Percentiles rank a stretch among this genome's conserved stretches.
These are phyloP conservation scores for Scomber colias DNA, from an alignment of 2,113 vertebrate species.

Conservation along the genomic window DNA sequence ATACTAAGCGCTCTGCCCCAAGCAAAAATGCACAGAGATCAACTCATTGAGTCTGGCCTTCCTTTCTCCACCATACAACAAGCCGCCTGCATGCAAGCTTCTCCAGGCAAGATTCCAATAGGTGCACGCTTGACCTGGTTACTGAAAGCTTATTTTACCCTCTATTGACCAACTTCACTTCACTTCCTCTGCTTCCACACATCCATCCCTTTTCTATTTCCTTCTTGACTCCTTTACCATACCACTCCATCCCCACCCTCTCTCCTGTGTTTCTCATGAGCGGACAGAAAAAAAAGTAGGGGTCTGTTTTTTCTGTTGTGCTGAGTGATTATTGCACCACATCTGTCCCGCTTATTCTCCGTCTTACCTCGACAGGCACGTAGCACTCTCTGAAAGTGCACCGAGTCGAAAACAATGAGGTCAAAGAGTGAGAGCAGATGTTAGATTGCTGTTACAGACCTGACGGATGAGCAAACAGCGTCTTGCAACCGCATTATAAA, in stretches of 20 bases:
- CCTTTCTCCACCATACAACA: conserved; percentile 6
- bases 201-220: conserved; percentile 57
- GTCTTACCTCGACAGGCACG: conserved; percentile 37
- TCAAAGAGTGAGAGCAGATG: conserved; percentile 44
- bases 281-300: neutral
- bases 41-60: neutral
- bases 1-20: conserved; percentile 31
- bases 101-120: conserved; percentile 67
- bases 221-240: conserved; percentile 25
- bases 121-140: conserved; percentile 76
- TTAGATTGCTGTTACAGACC: conserved; percentile 27
- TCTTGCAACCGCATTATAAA: neutral
- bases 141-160: conserved; percentile 79
- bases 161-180: conserved; percentile 70
- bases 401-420: conserved; percentile 1
- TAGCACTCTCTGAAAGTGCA: conserved; percentile 13
- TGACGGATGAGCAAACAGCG: conserved; percentile 10
- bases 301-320: conserved; percentile 18
- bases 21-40: conserved; percentile 55
- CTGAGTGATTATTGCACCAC: conserved; percentile 46
- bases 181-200: conserved; percentile 56
- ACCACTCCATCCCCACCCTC: neutral
- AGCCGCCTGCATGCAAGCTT: conserved; percentile 20
- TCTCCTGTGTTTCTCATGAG: neutral
- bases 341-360: conserved; percentile 42